Percentiles rank a stretch among this genome's conserved stretches.
These are phyloP conservation scores for Phyto melanocephala DNA, from an alignment of 2,888 invertebrate species.

Conservation along the genomic window DNA sequence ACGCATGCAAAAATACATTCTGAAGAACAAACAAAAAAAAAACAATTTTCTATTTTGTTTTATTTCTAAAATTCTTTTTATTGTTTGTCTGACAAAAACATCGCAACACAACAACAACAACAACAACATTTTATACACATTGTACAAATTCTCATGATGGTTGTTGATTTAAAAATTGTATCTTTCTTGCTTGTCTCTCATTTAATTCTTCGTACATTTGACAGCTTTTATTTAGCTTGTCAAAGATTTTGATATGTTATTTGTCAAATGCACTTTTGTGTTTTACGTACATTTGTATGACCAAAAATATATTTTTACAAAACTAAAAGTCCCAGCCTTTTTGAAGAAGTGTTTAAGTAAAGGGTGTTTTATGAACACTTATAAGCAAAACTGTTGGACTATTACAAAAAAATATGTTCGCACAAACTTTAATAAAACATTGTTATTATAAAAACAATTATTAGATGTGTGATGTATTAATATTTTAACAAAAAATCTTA, in stretches of 20 bases:
- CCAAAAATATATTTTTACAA: too few species aligned
- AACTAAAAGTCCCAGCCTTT: too few species aligned
- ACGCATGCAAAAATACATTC: not conserved
- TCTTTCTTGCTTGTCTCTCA: constrained; percentile 16
- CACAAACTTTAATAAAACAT: not conserved
- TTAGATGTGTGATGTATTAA: constrained; percentile 42
- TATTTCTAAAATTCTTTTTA: constrained; percentile 33
- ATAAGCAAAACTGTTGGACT: not conserved
- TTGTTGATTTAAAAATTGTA: constrained; percentile 33
- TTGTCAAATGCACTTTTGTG: constrained; percentile 75
- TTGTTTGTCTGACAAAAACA: constrained; percentile 45
- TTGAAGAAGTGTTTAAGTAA: too few species aligned
- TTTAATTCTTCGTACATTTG: constrained; percentile 60
- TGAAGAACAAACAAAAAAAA: constrained; percentile 32
- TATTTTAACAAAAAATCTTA: constrained; percentile 37
- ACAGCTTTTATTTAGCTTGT: constrained; percentile 69
- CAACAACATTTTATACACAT: too few species aligned
- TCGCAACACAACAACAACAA: constrained; percentile 19
- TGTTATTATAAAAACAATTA: constrained; percentile 27
- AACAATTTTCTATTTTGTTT: not conserved
- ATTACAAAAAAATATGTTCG: too few species aligned
- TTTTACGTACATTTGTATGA: constrained; percentile 21
- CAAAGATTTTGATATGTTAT: constrained; percentile 75
- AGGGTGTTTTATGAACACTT: too few species aligned
- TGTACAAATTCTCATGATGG: constrained; percentile 34